phyloP scores from a whole-genome alignment of 2,888 invertebrate species.

The Megamerina dolium region DNA sequence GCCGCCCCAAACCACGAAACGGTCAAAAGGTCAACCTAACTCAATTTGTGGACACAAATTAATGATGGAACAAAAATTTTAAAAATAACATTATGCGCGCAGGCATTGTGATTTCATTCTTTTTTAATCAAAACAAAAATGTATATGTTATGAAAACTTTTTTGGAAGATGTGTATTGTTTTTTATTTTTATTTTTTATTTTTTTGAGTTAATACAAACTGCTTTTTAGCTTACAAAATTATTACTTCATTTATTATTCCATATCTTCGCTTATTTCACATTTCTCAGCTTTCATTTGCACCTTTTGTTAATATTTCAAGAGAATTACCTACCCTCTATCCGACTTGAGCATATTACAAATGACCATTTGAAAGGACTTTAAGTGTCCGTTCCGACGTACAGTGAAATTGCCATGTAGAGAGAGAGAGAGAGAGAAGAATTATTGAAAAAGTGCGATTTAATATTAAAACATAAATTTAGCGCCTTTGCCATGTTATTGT shows the following conservation, averaged over 20 bases:
- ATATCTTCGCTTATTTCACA: constrained; percentile 1
- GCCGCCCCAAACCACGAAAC: constrained; percentile 14
- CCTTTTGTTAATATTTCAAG: constrained; percentile 28
- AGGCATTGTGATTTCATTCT: no score
- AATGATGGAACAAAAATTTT: constrained; percentile 1
- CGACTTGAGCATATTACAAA: no score
- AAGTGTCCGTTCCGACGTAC: no score
- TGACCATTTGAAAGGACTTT: no score
- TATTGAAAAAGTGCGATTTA: constrained; percentile 30
- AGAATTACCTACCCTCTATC: constrained; percentile 21
- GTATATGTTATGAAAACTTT: no score
- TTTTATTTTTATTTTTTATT: no score
- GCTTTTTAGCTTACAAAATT: no score
- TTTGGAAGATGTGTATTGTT: no score
- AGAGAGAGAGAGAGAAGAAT: constrained; percentile 20
- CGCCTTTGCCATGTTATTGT: constrained; percentile 16
- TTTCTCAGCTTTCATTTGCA: constrained; percentile 24
- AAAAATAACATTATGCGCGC: no score
- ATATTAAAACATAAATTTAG: constrained; percentile 50
- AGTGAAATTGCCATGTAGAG: no score
- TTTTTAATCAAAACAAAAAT: no score
- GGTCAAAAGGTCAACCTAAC: constrained; percentile 15
- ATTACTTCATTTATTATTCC: constrained; percentile 45
- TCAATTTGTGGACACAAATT: constrained; percentile 4
- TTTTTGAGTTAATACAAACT: no score